Conservation (phyloP, 2,113 vertebrate species). For the Rhynchopsitta pachyrhyncha region DNA sequence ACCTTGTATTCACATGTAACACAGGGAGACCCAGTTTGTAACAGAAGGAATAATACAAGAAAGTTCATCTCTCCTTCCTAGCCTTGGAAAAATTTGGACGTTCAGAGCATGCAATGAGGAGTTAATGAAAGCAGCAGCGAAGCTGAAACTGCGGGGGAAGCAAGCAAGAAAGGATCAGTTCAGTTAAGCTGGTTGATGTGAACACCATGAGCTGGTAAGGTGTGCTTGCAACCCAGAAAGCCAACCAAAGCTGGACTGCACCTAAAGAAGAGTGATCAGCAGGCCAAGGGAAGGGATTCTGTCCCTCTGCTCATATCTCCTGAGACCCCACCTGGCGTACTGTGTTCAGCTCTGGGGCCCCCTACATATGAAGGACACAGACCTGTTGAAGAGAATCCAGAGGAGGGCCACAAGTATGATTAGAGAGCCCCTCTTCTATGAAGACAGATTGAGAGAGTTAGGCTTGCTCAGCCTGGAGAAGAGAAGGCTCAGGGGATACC, state of each 20-base stretch:
- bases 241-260: not conserved
- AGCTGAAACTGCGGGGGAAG: not conserved
- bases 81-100: not conserved
- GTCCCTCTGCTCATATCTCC: not conserved
- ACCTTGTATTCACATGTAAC: not conserved
- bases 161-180: not conserved
- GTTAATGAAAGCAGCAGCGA: not conserved
- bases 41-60: not conserved
- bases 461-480: not conserved
- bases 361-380: not conserved
- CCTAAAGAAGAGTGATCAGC: not conserved
- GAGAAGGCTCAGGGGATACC: not conserved
- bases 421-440: not conserved
- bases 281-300: not conserved
- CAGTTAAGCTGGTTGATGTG: not conserved
- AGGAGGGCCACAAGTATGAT: not conserved
- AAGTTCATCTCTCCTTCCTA: not conserved
- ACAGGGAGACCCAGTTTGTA: not conserved
- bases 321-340: not conserved
- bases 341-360: not conserved
- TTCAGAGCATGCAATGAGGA: accelerated
- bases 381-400: not conserved
- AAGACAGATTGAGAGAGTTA: not conserved
- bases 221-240: not conserved
- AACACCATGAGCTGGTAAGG: not conserved